Base-by-base conservation (phyloP, 2,797 vertebrate species). In the Chaetophractus vellerosus region DNA sequence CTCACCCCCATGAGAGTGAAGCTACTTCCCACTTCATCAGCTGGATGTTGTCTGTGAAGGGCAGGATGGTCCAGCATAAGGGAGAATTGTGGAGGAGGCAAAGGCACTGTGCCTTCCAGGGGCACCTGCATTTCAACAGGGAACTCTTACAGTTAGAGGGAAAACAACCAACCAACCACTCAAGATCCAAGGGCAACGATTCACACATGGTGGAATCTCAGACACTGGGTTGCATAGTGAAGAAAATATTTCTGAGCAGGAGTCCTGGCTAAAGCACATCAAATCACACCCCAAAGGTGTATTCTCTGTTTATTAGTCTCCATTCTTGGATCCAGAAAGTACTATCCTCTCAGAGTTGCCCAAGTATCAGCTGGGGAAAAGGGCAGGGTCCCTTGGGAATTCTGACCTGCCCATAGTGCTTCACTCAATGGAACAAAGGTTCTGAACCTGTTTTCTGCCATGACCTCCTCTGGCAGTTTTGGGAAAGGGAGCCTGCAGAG, bases 281-380 rank as follows among this genome's bases (percentile, higher is more conserved):
- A 16, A 55, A 15, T 16, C 12, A 45, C 12, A 38, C 38, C 36
- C 23, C 5, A 41, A 31, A 41, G n/a, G 0, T n/a, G 6, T 41
- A 19, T 69, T 61, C 57, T 81, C 50, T 41, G 33, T 36, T 72
- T 50, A 36, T 81, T 21, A 57, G 23, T 66, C 66, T 55, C 11
- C 78, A 18, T 1, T 90, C 75, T 84, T 52, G 19, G 31, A 74
- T 94, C 72, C 31, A 59, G 96, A 90, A 92, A n/a, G 81, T 21
- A 36, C 36, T 78, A 52, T 33, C 31, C 33, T 12, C 57, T 92
- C 33, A 36, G 55, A 24, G 55, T 31, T 72, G 15, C 36, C 55
- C 9, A 2, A 2, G 38, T 5, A 31, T 21, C 31, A n/a, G 57
- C 59, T 79, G 24, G 33, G 57, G 33, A 61, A 85, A 41, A 33